These are phyloP conservation scores for Galemys pyrenaicus DNA, from an alignment of 2,113 vertebrate genomes.

Conservation along the genomic window DNA sequence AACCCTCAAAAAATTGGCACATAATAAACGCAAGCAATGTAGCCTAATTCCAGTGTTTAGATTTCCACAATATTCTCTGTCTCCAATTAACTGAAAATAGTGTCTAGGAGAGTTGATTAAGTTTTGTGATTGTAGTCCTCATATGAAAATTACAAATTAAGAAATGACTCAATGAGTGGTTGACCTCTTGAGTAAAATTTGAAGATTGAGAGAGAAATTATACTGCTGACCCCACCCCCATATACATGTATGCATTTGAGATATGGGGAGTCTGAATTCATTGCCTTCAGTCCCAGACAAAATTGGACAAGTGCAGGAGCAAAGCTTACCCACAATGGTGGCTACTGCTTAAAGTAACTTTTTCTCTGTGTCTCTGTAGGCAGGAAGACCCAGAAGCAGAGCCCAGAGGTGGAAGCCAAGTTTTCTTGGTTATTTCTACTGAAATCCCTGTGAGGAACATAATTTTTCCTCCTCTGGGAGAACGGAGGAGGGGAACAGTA, in stretches of 20 bases:
- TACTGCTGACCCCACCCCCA: not conserved
- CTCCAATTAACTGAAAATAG: constrained; percentile 52
- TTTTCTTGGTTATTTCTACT: not conserved
- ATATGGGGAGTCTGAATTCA: not conserved
- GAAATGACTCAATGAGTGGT: not conserved
- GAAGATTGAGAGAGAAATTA: not conserved
- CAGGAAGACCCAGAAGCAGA: not conserved
- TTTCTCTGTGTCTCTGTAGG: not conserved
- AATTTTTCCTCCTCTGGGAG: not conserved
- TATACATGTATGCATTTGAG: not conserved
- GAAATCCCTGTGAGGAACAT: not conserved
- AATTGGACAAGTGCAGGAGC: not conserved
- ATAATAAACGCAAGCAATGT: not conserved
- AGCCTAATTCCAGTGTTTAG: not conserved
- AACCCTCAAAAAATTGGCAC: constrained; percentile 35
- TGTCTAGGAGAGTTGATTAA: constrained; percentile 33
- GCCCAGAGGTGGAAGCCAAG: not conserved
- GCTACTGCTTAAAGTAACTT: not conserved
- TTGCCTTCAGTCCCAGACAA: not conserved
- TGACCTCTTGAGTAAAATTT: constrained; percentile 43
- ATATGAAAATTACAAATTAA: not conserved
- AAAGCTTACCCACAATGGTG: not conserved
- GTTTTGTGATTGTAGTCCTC: not conserved
- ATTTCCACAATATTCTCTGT: not conserved
- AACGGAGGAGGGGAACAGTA: not conserved